Percentiles rank a stretch among this genome's conserved stretches.
Conservation (phyloP, 2,113 vertebrate species). For the Hydrolagus affinis region DNA sequence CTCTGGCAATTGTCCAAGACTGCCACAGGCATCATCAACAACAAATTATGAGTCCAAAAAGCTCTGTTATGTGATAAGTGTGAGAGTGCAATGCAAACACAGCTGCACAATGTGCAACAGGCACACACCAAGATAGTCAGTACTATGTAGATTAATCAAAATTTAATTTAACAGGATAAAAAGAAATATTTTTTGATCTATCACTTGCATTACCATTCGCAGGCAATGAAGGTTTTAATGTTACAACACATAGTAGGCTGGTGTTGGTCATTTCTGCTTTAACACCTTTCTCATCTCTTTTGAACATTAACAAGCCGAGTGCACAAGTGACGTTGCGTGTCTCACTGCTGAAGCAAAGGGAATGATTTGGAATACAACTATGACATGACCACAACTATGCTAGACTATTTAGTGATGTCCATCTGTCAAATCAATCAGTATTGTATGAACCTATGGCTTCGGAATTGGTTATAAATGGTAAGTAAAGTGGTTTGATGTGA, state of each 20-base stretch:
- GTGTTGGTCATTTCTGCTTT: not conserved
- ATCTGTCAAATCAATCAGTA: not conserved
- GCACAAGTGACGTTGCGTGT: not conserved
- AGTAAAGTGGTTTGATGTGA: conserved; percentile 12
- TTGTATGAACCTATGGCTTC: conserved; percentile 7
- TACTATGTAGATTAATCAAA: not conserved
- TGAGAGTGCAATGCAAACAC: conserved; percentile 28
- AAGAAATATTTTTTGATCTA: not conserved
- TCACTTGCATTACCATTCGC: not conserved
- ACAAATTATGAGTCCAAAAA: conserved; percentile 32
- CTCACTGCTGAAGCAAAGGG: not conserved
- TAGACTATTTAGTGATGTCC: not conserved
- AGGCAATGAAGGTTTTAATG: too few species aligned
- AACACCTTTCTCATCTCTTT: not conserved
- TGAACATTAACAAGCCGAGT: not conserved
- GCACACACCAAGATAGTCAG: not conserved
- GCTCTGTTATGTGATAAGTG: conserved; percentile 27
- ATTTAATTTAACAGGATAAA: not conserved
- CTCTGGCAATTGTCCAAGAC: conserved; percentile 23
- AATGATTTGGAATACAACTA: not conserved
- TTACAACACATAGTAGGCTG: not conserved
- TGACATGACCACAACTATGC: not conserved
- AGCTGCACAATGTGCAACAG: conserved; percentile 28
- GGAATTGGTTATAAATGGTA: conserved; percentile 15
- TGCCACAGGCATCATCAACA: conserved; percentile 31